Evolutionary conservation across 1,140 invertebrate species (phyloP), one percentile per base, ranked within the genome.

Genomic region (Octopus sinensis): DNA sequence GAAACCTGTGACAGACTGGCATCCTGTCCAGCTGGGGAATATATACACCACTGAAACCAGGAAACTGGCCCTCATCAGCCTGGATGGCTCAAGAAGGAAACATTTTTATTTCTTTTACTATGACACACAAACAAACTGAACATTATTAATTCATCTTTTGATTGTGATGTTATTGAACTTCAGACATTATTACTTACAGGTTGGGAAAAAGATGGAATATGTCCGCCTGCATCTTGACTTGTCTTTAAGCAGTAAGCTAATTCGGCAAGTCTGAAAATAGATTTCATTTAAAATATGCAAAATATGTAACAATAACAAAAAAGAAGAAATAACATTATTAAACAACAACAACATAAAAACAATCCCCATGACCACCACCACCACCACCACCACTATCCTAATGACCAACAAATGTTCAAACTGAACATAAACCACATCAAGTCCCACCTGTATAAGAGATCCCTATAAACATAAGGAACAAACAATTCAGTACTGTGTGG

Each of bases 181-280:
- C 30, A 43, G 30, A 43, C 30, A 43, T 43, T 43, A 43, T 43
- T 43, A 43, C 54, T 80, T 62, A 86, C 84, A 77, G 83, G 77
- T 75, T 80, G 53, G 54, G 82, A 82, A 10, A 81, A 77, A 78
- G 80, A 68, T 9, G 84, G 80, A 43, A 83, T 54, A 17, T 86
- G 62, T 51, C 62, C 54, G 43, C 81, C 80, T 12, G 82, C 76
- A 80, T 85, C 83, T 1, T 83, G 92, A 17, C 95, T 91, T 86
- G 95, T 92, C 87, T 92, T 92, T 78, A 97, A 86, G 0, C 95
- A 93, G 89, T 93, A 94, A 89, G 95, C 95, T 87, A 97, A 91
- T 91, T 97, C 96, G 23, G 95, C 93, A 68, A 96, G 91, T 96
- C 93, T 94, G 83, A 80, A 86, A 81, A 84, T 71, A 83, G 79